Percentiles rank a stretch among this genome's conserved stretches.
Conservation (phyloP, 2,888 invertebrate genomes). For the Scaptomyza reducta region DNA sequence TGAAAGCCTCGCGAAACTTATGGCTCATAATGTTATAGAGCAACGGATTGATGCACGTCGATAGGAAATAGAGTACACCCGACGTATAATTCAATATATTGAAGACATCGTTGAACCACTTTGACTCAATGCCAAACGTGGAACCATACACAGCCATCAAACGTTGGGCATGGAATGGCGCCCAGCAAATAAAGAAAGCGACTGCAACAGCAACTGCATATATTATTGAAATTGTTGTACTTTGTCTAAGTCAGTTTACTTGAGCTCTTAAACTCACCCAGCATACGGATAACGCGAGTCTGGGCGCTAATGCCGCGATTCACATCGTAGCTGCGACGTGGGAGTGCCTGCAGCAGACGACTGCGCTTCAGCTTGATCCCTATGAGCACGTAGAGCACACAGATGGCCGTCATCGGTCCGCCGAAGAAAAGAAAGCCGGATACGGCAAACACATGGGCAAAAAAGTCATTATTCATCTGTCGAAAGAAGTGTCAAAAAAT, state of each 20-base stretch:
- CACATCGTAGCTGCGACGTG: constrained; percentile 84
- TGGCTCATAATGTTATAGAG: constrained; percentile 90
- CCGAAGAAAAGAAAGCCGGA: constrained; percentile 93
- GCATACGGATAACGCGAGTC: constrained; percentile 90
- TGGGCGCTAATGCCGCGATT: constrained; percentile 87
- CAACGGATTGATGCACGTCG: constrained; percentile 89
- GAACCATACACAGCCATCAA: constrained; percentile 91
- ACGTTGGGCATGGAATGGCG: constrained; percentile 96
- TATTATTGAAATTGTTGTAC: neutral
- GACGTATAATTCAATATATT: constrained; percentile 88
- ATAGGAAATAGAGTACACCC: constrained; percentile 88
- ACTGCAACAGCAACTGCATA: constrained; percentile 93
- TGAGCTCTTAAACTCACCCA: constrained; percentile 85
- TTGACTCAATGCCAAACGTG: constrained; percentile 71
- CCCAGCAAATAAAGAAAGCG: constrained; percentile 93
- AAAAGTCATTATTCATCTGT: constrained; percentile 84
- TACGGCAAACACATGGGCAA: constrained; percentile 90
- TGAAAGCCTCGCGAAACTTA: constrained; percentile 89
- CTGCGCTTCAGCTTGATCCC: constrained; percentile 89
- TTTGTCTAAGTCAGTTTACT: neutral
- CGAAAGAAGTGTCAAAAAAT: constrained; percentile 11
- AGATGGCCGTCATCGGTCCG: constrained; percentile 93
- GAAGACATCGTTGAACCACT: constrained; percentile 86
- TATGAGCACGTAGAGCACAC: constrained; percentile 91
- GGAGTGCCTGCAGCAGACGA: constrained; percentile 86